A percentile compares a stretch with the other conserved stretches of the same genome.
phyloP scores from a whole-genome alignment of 2,797 vertebrate species.

The Gallinago nigripennis region DNA sequence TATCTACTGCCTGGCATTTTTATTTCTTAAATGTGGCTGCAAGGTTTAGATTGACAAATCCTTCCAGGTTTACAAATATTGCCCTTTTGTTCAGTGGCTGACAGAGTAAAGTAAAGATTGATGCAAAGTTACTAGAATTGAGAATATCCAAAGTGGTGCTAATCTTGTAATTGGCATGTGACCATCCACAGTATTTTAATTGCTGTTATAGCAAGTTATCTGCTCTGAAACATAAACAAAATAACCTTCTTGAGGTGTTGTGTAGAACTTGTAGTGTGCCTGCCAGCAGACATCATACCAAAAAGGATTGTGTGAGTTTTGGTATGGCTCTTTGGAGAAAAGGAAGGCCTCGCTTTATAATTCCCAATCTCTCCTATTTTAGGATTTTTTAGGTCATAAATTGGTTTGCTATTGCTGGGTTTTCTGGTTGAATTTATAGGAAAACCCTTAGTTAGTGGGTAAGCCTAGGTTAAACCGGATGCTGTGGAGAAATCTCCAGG shows the following conservation, averaged over 20 bases:
- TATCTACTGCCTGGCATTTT: neutral
- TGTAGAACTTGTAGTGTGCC: neutral
- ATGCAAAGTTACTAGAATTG: neutral
- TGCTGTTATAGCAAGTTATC: neutral
- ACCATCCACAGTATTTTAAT: neutral
- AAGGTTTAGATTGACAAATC: neutral
- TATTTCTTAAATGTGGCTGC: neutral
- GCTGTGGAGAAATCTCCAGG: neutral
- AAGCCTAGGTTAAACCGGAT: neutral
- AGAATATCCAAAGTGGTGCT: neutral
- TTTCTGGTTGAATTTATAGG: neutral
- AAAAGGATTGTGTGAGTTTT: neutral
- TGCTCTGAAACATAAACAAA: constrained; percentile 46
- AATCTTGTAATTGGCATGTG: neutral
- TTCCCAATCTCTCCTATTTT: neutral
- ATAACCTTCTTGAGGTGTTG: constrained; percentile 10
- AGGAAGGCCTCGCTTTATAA: neutral
- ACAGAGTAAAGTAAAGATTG: neutral
- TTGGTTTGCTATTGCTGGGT: neutral
- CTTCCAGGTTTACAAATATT: neutral
- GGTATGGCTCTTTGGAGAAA: neutral
- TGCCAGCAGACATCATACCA: neutral
- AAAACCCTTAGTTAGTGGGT: neutral
- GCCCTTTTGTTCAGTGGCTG: neutral
- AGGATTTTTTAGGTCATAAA: neutral